phyloP scores from a whole-genome alignment of 1,140 invertebrate species.

The Chrysopa pallens region DNA sequence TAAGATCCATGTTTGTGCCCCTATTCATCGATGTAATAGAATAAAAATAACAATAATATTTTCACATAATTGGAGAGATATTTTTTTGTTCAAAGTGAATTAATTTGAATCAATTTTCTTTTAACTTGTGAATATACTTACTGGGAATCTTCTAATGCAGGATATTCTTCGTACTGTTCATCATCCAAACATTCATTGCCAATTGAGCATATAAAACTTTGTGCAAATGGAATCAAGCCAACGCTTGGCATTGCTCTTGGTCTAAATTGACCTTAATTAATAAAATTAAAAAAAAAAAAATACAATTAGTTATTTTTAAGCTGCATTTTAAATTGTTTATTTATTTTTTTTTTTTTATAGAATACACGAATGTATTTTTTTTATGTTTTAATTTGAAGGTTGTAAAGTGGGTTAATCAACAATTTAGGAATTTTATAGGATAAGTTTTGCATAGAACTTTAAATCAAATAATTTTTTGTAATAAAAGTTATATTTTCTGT shows the following conservation, averaged over 20 bases:
- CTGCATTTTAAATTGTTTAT: background rate
- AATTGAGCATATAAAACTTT: slow-evolving; percentile 37
- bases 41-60: no score
- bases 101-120: no score
- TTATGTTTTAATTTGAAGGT: background rate
- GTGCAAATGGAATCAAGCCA: slow-evolving; percentile 38
- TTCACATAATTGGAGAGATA: no score
- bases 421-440: no score
- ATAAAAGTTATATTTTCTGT: no score
- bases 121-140: background rate
- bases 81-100: no score
- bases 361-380: background rate
- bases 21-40: no score
- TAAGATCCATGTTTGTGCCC: no score
- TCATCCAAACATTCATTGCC: slow-evolving; percentile 1
- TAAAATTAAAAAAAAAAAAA: slow-evolving; percentile 1
- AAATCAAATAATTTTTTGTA: no score
- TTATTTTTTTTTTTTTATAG: background rate
- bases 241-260: slow-evolving; percentile 37
- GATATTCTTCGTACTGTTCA: background rate
- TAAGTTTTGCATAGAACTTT: no score
- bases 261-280: slow-evolving; percentile 31
- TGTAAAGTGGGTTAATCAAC: background rate
- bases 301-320: background rate
- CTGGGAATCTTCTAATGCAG: background rate